A percentile compares a stretch with the other conserved stretches of the same genome.
These are phyloP conservation scores for Sycophaga agraensis DNA, from an alignment of 1,140 invertebrate species.

Conservation along the genomic window DNA sequence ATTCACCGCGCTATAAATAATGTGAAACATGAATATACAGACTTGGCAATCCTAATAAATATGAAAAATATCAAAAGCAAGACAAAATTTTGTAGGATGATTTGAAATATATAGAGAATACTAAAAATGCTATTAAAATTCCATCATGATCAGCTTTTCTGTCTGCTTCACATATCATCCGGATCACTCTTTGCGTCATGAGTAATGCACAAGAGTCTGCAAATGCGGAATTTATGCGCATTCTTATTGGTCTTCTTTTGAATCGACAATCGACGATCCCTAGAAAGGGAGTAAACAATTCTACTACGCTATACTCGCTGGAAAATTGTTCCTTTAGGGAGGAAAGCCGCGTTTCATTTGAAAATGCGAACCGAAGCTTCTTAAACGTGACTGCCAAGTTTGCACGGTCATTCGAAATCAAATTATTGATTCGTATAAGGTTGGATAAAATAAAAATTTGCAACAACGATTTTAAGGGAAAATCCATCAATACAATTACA, in stretches of 20 bases:
- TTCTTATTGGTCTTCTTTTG: conserved; percentile 29
- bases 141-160: conserved; percentile 41
- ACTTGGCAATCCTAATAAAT: too few species aligned
- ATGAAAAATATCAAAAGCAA: too few species aligned
- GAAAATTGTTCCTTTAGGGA: conserved; percentile 16
- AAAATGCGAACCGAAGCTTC: too few species aligned
- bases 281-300: conserved; percentile 21
- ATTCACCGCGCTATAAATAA: too few species aligned
- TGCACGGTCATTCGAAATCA: too few species aligned
- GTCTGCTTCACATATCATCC: conserved; percentile 22
- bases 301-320: conserved; percentile 22
- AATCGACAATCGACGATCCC: conserved; percentile 22
- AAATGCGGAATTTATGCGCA: conserved; percentile 28
- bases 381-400: background rate
- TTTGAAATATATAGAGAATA: too few species aligned
- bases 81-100: too few species aligned
- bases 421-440: too few species aligned
- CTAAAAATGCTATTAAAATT: conserved; percentile 47
- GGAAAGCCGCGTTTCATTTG: background rate
- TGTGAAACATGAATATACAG: too few species aligned
- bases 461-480: background rate
- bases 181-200: conserved; percentile 18
- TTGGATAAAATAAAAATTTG: too few species aligned
- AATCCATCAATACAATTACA: background rate
- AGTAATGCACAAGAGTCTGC: background rate